Base-by-base conservation (phyloP, 2,113 vertebrate species). In the Ptychochromis oligacanthus region DNA sequence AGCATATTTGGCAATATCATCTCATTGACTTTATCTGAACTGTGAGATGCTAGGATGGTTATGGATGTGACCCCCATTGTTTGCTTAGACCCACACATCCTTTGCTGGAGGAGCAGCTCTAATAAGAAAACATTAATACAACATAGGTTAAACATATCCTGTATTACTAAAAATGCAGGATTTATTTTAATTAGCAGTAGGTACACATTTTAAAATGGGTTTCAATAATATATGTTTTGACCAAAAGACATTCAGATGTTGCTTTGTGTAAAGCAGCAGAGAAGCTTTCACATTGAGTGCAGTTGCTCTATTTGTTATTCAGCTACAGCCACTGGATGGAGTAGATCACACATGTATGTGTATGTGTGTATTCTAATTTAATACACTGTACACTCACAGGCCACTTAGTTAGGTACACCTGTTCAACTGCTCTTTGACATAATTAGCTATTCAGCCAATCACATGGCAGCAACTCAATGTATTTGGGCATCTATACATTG, bases 41-140 rank as follows among this genome's bases (percentile, higher is more conserved):
- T 38, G 12, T 83, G 60, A 57, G 18, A 75, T 34, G 57, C 56
- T 31, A 4, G 31, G 13, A 60, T 36, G 12, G 54, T 54, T 43
- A 36, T 72, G 36, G 7, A 54, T 84, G 62, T 82, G 52, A 87
- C 60, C 65, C 18, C 6, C 5, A 24, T 70, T 82, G 65, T 67
- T 55, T 79, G 49, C n/a, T 43, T 11, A 4, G 64, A 81, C 31
- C 17, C 31, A 11, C 36, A 79, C 75, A 75, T 67, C 24, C 36
- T 60, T 64, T 43, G 36, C 15, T 83, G 72, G n/a, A 72, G n/a
- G 12, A 57, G 9, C 4, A 22, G 40, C 18, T 54, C 17, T 18
- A 14, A 36, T 36, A 18, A 59, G 8, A 64, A 65, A 65, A 65
- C n/a, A n/a, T n/a, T n/a, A n/a, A n/a, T n/a, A n/a, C n/a, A n/a